These are phyloP conservation scores for Intellagama lesueurii DNA, from an alignment of 2,797 vertebrate genomes.

Conservation along the genomic window DNA sequence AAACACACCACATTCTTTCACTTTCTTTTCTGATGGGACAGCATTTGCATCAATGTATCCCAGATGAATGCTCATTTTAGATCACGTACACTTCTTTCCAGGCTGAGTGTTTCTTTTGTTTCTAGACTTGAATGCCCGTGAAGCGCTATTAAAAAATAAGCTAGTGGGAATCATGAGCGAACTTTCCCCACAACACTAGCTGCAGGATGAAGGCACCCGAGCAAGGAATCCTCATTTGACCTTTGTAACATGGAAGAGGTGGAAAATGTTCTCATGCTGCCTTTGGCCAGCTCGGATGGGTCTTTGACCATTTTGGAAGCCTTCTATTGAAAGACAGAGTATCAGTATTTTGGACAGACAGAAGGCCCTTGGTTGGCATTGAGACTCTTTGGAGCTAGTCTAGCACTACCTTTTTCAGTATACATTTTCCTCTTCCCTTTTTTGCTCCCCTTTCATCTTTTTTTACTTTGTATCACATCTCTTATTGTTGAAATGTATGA, in stretches of 20 bases:
- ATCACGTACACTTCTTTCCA: background rate
- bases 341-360: background rate
- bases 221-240: background rate
- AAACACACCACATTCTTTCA: background rate
- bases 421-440: no score
- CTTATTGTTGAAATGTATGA: no score
- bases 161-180: background rate
- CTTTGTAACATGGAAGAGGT: background rate
- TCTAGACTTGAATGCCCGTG: background rate
- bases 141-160: background rate
- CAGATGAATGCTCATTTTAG: background rate
- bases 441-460: no score
- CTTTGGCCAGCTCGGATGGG: background rate
- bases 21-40: background rate
- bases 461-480: no score
- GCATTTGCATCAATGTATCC: background rate
- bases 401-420: background rate
- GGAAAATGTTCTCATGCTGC: background rate
- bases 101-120: background rate
- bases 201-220: background rate
- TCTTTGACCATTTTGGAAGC: no score
- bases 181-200: background rate
- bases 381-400: background rate
- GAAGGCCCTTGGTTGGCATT: background rate
- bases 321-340: background rate